Evolutionary conservation across 2,113 vertebrate species (phyloP).

Genomic region (Himantopus leucocephalus): DNA sequence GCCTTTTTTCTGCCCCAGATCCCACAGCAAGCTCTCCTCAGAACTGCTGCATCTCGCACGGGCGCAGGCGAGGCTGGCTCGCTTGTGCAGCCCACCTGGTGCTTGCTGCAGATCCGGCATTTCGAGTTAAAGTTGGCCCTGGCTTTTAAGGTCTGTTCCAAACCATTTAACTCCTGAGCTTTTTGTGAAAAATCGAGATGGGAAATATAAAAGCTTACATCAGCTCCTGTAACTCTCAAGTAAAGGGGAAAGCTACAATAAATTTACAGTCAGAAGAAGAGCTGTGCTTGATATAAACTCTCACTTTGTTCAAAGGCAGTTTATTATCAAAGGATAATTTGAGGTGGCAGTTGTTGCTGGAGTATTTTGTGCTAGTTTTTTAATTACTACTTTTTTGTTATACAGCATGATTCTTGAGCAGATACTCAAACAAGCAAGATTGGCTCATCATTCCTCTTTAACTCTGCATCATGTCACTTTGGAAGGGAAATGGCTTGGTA

Average conservation of each 20-base stretch:
- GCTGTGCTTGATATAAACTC: not conserved
- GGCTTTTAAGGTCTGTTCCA: constrained; percentile 31
- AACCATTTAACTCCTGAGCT: constrained; percentile 29
- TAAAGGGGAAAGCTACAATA: not conserved
- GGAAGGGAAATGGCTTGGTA: constrained; percentile 67
- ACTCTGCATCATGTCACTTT: constrained; percentile 58
- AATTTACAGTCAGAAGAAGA: not conserved
- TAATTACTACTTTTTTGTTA: not conserved
- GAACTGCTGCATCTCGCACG: not conserved
- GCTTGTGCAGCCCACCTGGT: not conserved
- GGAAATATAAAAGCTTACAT: constrained; percentile 12
- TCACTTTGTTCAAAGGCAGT: not conserved
- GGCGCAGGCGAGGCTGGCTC: not conserved
- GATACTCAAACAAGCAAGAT: constrained; percentile 31
- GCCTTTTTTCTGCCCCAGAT: not conserved
- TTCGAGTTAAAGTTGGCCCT: not conserved
- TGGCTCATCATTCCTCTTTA: constrained; percentile 55
- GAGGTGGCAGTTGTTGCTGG: not conserved
- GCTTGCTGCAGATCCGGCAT: not conserved
- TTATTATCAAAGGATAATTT: constrained; percentile 16
- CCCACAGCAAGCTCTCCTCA: not conserved
- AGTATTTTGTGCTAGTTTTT: not conserved
- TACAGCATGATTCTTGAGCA: not conserved
- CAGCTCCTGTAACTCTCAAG: not conserved
- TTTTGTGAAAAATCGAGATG: constrained; percentile 1